Evolutionary conservation across 2,797 vertebrate genomes (phyloP).

Genomic region (Loriculus beryllinus): DNA sequence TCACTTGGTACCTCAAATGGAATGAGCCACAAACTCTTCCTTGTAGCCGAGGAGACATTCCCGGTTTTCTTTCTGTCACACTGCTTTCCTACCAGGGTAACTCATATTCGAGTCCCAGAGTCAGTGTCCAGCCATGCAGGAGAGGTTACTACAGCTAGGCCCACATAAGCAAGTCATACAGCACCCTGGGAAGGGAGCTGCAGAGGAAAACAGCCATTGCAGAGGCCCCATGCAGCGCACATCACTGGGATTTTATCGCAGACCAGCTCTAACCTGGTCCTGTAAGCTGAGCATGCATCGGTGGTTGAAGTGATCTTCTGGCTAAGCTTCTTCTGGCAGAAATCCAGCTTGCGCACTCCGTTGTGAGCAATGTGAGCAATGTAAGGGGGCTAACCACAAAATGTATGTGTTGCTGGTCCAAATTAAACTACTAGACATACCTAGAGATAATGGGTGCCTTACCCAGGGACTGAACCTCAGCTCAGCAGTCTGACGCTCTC

Average conservation of each 20-base stretch:
- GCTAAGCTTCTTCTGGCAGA: background rate
- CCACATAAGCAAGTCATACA: background rate
- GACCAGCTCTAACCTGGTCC: background rate
- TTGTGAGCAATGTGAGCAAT: background rate
- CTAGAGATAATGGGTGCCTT: background rate
- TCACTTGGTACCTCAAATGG: background rate
- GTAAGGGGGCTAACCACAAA: background rate
- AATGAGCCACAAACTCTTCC: background rate
- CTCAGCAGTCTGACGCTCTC: background rate
- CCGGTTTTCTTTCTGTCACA: background rate
- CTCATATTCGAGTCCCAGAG: background rate
- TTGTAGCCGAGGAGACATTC: background rate
- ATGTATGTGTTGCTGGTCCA: background rate
- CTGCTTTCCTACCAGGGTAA: background rate
- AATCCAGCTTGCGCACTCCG: background rate
- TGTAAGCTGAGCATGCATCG: accelerated
- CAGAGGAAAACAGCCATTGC: background rate
- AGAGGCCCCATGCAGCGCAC: background rate
- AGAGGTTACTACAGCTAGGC: background rate
- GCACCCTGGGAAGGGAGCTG: background rate
- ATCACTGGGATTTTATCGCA: background rate
- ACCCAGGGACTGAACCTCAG: background rate
- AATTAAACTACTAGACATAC: background rate
- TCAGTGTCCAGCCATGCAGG: background rate
- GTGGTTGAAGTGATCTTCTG: background rate